Conservation (phyloP, 2,797 vertebrate species). For the Platyrinchus mystaceus region DNA sequence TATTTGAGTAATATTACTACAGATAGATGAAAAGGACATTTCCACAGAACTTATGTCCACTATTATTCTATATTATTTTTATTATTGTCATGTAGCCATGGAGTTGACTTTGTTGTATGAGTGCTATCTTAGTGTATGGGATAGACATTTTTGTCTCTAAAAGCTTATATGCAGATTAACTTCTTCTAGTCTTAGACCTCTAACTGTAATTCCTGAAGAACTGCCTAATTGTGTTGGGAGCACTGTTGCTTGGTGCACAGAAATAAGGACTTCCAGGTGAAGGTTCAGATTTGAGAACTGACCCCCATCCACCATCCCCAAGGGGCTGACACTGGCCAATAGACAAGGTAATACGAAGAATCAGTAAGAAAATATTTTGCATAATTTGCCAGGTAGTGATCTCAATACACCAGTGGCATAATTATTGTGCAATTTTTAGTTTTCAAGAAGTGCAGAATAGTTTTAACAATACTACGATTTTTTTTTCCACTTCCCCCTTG, state of each 20-base stretch:
- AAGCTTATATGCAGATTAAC: neutral
- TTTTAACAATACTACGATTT: neutral
- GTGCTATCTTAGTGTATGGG: neutral
- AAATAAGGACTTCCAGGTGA: neutral
- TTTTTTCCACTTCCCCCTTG: accelerated
- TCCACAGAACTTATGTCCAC: neutral
- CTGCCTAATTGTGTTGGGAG: neutral
- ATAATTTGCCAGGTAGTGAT: neutral
- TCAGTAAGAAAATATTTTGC: neutral
- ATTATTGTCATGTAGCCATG: neutral
- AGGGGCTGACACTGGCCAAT: too few relatives aligned
- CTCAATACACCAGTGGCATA: neutral
- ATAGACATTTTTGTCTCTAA: neutral
- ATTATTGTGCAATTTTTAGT: neutral
- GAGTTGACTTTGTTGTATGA: neutral
- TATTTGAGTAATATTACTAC: neutral
- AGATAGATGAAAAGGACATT: neutral
- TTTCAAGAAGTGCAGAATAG: neutral
- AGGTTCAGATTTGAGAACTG: neutral
- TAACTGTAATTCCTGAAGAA: neutral
- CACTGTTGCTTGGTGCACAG: neutral
- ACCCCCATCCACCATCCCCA: too few relatives aligned
- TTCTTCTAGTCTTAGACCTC: neutral
- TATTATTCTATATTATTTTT: neutral
- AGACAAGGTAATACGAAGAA: neutral